A percentile compares a stretch with the other conserved stretches of the same genome.
Evolutionary conservation across 2,797 vertebrate species (phyloP).

Genomic region (Sebastes trivittatus): DNA sequence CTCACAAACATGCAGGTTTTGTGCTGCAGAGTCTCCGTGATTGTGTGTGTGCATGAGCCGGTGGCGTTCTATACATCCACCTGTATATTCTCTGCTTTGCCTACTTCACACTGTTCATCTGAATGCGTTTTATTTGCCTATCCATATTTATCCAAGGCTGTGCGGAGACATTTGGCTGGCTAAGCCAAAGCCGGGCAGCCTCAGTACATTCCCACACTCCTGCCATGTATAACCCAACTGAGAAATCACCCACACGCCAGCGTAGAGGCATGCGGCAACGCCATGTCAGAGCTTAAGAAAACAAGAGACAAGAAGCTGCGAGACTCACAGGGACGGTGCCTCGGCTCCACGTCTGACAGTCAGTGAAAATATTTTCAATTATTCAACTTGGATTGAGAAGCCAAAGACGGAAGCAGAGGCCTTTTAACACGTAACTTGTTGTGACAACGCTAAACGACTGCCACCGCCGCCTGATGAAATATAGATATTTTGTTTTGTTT

Average conservation of each 20-base stretch:
- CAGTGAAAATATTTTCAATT: constrained; percentile 64
- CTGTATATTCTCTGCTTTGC: constrained; percentile 11
- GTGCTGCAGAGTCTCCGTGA: constrained; percentile 12
- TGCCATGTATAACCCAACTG: constrained; percentile 46
- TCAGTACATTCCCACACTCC: constrained; percentile 41
- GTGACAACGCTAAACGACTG: constrained; percentile 59
- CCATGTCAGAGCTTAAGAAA: constrained; percentile 50
- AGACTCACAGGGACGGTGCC: constrained; percentile 11
- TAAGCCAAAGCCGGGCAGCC: constrained; percentile 21
- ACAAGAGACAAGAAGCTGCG: constrained; percentile 38
- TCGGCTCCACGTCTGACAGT: constrained; percentile 40
- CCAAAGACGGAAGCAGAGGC: constrained; percentile 30
- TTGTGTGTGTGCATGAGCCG: constrained; percentile 18
- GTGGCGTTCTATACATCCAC: constrained; percentile 20
- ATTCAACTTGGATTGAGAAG: constrained; percentile 64
- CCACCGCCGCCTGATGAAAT: constrained; percentile 56
- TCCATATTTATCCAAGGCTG: constrained; percentile 40
- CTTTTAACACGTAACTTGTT: constrained; percentile 61
- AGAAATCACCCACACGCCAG: constrained; percentile 42
- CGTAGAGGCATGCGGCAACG: constrained; percentile 29
- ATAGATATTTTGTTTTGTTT: constrained; percentile 67
- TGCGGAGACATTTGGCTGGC: constrained; percentile 32
- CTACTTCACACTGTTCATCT: constrained; percentile 20
- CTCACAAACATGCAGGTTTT: constrained; percentile 43
- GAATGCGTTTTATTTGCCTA: constrained; percentile 35